Evolutionary conservation across 2,113 vertebrate species (phyloP).

Genomic region (Hyperoodon ampullatus): DNA sequence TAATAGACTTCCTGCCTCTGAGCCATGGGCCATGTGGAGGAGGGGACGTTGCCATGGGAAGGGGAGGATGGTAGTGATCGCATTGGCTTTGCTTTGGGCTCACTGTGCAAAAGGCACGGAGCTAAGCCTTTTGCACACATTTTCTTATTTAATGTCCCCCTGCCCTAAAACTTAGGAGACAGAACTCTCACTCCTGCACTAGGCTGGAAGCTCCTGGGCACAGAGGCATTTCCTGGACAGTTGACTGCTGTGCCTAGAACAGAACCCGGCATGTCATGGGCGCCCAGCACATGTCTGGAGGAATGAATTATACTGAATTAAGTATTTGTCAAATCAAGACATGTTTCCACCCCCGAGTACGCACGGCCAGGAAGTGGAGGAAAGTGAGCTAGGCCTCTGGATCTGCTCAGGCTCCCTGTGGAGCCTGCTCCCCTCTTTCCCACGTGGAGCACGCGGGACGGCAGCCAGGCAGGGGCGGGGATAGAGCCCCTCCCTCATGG

Average conservation of each 20-base stretch:
- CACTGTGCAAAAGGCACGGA: neutral
- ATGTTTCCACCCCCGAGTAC: neutral
- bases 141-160: neutral
- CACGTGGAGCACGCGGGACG: rapidly evolving
- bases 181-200: neutral
- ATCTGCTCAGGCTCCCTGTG: neutral
- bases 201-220: neutral
- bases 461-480: neutral
- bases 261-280: rapidly evolving
- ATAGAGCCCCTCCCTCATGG: neutral
- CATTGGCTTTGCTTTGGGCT: neutral
- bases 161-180: neutral
- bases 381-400: rapidly evolving
- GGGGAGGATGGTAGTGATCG: neutral
- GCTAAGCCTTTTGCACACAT: neutral
- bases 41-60: rapidly evolving
- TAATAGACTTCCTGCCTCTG: neutral
- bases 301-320: neutral
- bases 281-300: rapidly evolving
- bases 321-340: neutral
- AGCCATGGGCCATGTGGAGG: neutral
- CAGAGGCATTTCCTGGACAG: neutral
- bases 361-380: neutral
- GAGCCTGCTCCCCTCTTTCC: neutral
- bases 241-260: neutral